phyloP scores from a whole-genome alignment of 2,113 vertebrate species.

The Pelobates fuscus region DNA sequence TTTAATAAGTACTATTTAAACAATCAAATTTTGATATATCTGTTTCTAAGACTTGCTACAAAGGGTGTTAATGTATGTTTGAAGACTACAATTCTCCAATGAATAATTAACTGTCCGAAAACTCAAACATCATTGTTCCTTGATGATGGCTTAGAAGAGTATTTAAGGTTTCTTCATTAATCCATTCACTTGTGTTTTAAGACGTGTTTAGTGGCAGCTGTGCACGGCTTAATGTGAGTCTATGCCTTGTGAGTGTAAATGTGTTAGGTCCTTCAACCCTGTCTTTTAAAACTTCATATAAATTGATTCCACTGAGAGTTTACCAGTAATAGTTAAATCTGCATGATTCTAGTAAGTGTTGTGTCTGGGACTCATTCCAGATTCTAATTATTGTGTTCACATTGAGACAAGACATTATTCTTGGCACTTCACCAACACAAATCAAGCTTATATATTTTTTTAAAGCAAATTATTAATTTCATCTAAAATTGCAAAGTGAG shows the following conservation, averaged over 20 bases:
- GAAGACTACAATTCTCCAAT: background rate
- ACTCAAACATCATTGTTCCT: background rate
- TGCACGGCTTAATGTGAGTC: background rate
- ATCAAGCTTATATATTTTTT: conserved; percentile 32
- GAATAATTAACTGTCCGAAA: background rate
- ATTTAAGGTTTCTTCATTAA: background rate
- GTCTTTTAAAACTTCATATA: conserved; percentile 1
- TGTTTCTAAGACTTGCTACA: background rate
- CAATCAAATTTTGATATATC: no score
- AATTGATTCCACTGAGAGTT: conserved; percentile 26
- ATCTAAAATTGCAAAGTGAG: conserved; percentile 12
- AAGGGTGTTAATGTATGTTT: background rate
- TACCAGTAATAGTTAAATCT: conserved; percentile 41
- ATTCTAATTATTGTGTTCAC: conserved; percentile 48
- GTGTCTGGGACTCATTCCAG: conserved; percentile 44
- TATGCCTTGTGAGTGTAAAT: background rate
- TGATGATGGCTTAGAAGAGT: no score
- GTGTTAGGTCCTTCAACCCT: background rate
- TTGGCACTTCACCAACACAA: conserved; percentile 32
- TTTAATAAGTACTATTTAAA: no score
- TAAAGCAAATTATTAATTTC: conserved; percentile 35
- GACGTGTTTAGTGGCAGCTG: background rate
- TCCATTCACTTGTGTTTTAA: background rate
- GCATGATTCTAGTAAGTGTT: conserved; percentile 9
- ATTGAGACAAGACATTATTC: conserved; percentile 37